Base-by-base conservation (phyloP, 1,140 invertebrate genomes). In the Reticulitermes speratus region DNA sequence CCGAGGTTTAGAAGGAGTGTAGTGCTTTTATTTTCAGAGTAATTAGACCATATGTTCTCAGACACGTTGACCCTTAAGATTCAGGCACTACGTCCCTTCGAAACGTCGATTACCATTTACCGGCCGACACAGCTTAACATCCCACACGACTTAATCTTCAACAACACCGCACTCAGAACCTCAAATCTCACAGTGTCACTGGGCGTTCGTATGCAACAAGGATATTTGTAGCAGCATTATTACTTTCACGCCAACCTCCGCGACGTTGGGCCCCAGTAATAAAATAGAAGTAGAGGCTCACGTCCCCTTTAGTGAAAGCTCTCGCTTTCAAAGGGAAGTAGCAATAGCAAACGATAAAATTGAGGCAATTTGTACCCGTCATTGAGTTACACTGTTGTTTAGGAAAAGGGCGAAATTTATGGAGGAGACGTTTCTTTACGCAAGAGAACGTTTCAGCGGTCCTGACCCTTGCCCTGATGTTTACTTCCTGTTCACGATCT, bases 321-420 rank as follows among this genome's bases (percentile, higher is more conserved):
- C 6, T 30, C 30, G n/a, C 25, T 30, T 16, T 75, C 5, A 75
- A 30, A 30, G 65, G 65, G 65, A 75, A 75, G n/a, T 25, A 30
- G 65, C 65, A 75, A 75, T 75, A 30, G 65, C 65, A 75, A 75
- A 75, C 65, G n/a, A 75, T 75, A 75, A 75, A 75, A 75, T 30
- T 75, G 65, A 75, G 65, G 65, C 65, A 75, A 75, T 75, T 75
- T 75, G 65, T 75, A 75, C 65, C 2, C 65, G 65, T 75, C 65
- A 75, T 75, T 75, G 25, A 30, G n/a, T 30, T 30, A 30, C 65
- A 75, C 25, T 75, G 65, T 75, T 75, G n/a, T 75, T 75, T 75
- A 2, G 65, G 25, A 75, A 75, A 75, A 30, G 0, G 5, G n/a
- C 8, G 25, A 30, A 75, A 75, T 75, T 75, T 75, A 75, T 75